phyloP scores from a whole-genome alignment of 1,140 invertebrate genomes.

The Anoplolepis gracilipes region DNA sequence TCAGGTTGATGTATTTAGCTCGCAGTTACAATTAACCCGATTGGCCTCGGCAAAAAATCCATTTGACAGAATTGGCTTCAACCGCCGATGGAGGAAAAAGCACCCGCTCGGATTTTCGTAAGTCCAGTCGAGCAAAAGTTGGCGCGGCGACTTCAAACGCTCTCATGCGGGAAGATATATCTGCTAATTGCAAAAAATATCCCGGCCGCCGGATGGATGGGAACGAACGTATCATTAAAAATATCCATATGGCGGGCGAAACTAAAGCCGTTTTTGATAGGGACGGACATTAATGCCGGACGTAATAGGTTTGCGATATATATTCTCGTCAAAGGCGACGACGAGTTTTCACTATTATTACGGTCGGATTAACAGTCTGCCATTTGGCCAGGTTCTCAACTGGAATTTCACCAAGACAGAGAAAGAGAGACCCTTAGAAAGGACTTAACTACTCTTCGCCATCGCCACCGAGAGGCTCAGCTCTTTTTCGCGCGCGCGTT shows the following conservation, averaged over 20 bases:
- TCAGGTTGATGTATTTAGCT: background rate
- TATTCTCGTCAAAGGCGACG: background rate
- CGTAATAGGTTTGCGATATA: background rate
- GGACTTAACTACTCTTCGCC: conserved; percentile 37
- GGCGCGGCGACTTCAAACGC: background rate
- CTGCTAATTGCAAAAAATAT: conserved; percentile 42
- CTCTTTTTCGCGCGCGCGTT: conserved; percentile 67
- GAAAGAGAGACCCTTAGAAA: conserved; percentile 47
- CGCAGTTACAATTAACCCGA: conserved; percentile 26
- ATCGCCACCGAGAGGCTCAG: background rate
- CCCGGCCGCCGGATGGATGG: background rate
- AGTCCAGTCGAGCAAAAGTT: background rate
- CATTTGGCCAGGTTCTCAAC: conserved; percentile 48
- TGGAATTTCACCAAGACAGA: conserved; percentile 25
- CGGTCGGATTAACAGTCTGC: conserved; percentile 68
- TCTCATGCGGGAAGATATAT: conserved; percentile 4
- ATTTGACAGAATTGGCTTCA: conserved; percentile 38
- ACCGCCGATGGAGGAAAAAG: background rate
- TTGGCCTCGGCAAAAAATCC: conserved; percentile 10
- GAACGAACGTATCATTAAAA: conserved; percentile 17
- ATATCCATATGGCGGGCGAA: background rate
- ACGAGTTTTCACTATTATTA: conserved; percentile 67
- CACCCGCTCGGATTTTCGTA: conserved; percentile 11
- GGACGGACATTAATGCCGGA: conserved; percentile 2
- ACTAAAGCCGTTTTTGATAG: background rate